These are phyloP conservation scores for Drosophila pruinosa DNA, from an alignment of 1,140 invertebrate genomes.

Conservation along the genomic window DNA sequence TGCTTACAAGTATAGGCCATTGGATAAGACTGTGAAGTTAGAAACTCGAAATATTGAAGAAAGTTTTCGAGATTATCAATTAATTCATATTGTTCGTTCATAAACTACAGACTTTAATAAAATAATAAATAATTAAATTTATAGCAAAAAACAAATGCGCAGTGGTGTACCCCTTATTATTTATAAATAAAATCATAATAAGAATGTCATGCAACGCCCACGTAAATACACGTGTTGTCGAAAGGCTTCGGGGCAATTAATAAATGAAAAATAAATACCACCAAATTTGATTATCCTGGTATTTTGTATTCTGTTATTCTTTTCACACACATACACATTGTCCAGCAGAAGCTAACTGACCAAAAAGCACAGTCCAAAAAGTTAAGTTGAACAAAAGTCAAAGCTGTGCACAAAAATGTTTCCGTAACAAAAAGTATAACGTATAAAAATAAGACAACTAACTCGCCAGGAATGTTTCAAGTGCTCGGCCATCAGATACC, in stretches of 20 bases:
- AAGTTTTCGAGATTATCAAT: neutral
- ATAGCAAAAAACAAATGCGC: neutral
- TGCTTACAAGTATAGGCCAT: constrained; percentile 5
- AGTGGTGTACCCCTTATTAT: neutral
- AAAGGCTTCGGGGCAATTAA: constrained; percentile 29
- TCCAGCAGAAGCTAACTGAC: constrained; percentile 4
- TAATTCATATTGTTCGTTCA: too few relatives aligned
- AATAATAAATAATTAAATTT: too few relatives aligned
- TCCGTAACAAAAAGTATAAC: constrained; percentile 7
- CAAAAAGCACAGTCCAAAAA: constrained; percentile 37
- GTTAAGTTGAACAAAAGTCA: constrained; percentile 16
- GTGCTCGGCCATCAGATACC: neutral
- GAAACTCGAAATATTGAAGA: neutral
- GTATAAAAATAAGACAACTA: neutral
- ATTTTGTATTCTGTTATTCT: constrained; percentile 3
- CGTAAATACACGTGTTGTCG: neutral
- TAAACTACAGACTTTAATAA: too few relatives aligned
- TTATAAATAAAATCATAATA: neutral
- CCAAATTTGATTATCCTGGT: constrained; percentile 43
- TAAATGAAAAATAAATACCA: constrained; percentile 60
- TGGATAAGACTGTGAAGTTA: neutral
- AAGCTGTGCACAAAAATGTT: constrained; percentile 5
- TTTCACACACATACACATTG: neutral
- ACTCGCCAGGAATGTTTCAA: neutral
- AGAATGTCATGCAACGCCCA: constrained; percentile 2